A percentile compares a stretch with the other conserved stretches of the same genome.
These are phyloP conservation scores for Clusia tigrina DNA, from an alignment of 2,888 invertebrate species.

Conservation along the genomic window DNA sequence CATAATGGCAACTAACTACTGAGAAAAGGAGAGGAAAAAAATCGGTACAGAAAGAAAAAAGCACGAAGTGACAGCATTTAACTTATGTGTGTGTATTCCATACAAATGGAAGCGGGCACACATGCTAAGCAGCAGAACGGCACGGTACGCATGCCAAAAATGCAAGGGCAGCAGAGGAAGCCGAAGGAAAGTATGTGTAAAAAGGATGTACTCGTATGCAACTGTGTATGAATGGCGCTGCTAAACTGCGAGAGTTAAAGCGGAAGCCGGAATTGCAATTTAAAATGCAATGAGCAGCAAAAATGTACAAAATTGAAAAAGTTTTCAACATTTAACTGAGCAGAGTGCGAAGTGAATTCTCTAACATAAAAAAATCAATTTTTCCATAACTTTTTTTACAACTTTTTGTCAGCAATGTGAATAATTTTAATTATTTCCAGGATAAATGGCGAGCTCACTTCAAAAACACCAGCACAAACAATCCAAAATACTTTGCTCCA, in stretches of 20 bases:
- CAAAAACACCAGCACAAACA: too few species aligned
- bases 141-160: neutral
- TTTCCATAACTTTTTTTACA: too few species aligned
- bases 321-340: conserved; percentile 6
- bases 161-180: neutral
- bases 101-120: conserved; percentile 3
- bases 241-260: neutral
- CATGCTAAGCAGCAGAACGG: neutral
- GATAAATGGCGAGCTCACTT: too few species aligned
- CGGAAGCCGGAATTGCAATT: neutral
- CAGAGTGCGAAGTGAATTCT: too few species aligned
- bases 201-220: too few species aligned
- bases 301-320: neutral
- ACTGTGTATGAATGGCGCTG: too few species aligned
- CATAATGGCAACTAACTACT: too few species aligned
- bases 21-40: neutral
- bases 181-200: neutral
- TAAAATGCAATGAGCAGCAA: neutral
- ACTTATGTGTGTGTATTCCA: neutral
- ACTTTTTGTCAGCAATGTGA: too few species aligned
- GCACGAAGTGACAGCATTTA: neutral
- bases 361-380: neutral
- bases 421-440: too few species aligned
- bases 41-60: neutral
- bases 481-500: too few species aligned